phyloP scores from a whole-genome alignment of 2,797 vertebrate genomes.

The Coregonus suidteri region DNA sequence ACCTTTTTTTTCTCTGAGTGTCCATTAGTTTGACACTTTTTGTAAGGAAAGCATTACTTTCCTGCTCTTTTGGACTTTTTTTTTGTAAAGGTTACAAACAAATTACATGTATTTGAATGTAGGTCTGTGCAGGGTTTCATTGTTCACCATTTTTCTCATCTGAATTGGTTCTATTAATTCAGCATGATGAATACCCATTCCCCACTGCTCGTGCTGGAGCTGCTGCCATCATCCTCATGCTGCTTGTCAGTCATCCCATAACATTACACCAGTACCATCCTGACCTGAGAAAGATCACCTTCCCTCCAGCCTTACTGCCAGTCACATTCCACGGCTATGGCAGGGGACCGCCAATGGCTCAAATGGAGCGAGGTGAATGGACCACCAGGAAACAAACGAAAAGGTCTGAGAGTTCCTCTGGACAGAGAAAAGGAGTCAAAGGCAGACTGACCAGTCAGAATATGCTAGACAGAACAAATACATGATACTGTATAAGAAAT shows the following conservation, averaged over 20 bases:
- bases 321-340: neutral
- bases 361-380: constrained; percentile 62
- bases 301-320: constrained; percentile 63
- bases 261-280: constrained; percentile 53
- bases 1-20: neutral
- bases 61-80: neutral
- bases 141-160: neutral
- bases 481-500: neutral
- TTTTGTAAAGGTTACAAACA: neutral
- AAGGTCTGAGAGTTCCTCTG: constrained; percentile 54
- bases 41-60: neutral
- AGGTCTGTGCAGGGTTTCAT: neutral
- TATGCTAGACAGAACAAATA: neutral
- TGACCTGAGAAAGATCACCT: constrained; percentile 60
- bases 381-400: constrained; percentile 48
- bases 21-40: neutral
- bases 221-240: constrained; percentile 70
- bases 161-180: neutral
- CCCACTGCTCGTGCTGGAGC: constrained; percentile 54
- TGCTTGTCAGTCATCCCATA: constrained; percentile 56
- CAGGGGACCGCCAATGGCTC: constrained; percentile 58
- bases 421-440: constrained; percentile 33
- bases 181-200: constrained; percentile 22
- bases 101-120: neutral
- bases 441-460: neutral